Evolutionary conservation across 2,888 invertebrate species (phyloP).

Genomic region (Apotomis betuletana): DNA sequence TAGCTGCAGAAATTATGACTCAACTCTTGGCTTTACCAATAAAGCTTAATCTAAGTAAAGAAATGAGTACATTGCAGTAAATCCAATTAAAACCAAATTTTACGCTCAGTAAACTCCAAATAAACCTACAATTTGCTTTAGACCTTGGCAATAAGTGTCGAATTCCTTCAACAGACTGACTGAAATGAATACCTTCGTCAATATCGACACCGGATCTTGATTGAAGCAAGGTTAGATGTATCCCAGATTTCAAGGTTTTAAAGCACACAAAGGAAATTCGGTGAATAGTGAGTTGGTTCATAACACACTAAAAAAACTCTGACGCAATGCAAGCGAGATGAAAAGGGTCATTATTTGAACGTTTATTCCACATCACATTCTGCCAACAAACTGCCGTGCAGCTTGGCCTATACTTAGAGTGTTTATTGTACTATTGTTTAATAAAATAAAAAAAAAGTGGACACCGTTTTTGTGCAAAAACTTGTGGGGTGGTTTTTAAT

Average conservation of each 20-base stretch:
- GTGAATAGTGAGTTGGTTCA: background rate
- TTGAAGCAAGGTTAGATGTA: constrained; percentile 21
- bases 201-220: constrained; percentile 24
- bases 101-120: background rate
- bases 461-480: too few species aligned
- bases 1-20: too few species aligned
- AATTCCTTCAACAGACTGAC: constrained; percentile 3
- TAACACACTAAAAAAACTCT: too few species aligned
- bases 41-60: background rate
- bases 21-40: too few species aligned
- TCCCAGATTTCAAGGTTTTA: constrained; percentile 28
- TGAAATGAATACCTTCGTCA: constrained; percentile 18
- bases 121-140: background rate
- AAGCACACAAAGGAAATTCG: constrained; percentile 6
- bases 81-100: background rate
- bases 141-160: constrained; percentile 15
- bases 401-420: too few species aligned
- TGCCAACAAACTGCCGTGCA: too few species aligned
- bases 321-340: background rate
- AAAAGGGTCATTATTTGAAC: too few species aligned
- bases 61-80: background rate
- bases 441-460: too few species aligned
- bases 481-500: too few species aligned
- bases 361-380: too few species aligned
- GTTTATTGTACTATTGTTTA: too few species aligned